Base-by-base conservation (phyloP, 1,140 invertebrate species). In the Meloidogyne hapla region DNA sequence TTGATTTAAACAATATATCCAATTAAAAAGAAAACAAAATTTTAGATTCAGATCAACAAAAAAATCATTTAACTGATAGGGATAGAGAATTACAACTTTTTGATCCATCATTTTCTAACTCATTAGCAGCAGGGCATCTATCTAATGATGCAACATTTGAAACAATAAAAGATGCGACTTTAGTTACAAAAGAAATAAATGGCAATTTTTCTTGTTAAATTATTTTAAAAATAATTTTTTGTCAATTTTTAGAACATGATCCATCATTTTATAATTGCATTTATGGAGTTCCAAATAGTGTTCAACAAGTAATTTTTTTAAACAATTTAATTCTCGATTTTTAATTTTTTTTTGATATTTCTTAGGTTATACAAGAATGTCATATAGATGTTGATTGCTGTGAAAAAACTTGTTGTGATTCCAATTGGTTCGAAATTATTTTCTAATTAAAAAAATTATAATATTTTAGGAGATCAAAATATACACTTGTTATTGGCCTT, bases 241-340 rank as follows among this genome's bases (percentile, higher is more conserved):
- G 13, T 21, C 5, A 40, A 56, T 38, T 64, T 72, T n/a, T 38
- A 73, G 71, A 61, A 8, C 38, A 73, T 56, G 71, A 73, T 45
- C 45, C 71, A 15, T 73, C 71, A 23, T 73, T 73, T 63, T 73
- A 73, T 40, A 73, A 73, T 28, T 73, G 71, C 15, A 73, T 73
- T 63, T 73, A 73, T 33, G 71, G 71, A 38, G n/a, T 73, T 25
- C 71, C 71, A 33, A 64, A 73, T 23, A 73, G 28, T 64, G 21
- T 73, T 1, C 71, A 73, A 21, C 71, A 73, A 40, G 64, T 33
- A 33, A 33, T 33, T 33, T 33, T 33, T 33, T 33, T 33, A 33
- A 33, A 33, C 4, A 33, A 33, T 33, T 33, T 33, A 33, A 33
- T n/a, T n/a, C n/a, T n/a, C n/a, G n/a, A n/a, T n/a, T n/a, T n/a